Conservation (phyloP, 2,888 invertebrate genomes). For the Thera britannica region DNA sequence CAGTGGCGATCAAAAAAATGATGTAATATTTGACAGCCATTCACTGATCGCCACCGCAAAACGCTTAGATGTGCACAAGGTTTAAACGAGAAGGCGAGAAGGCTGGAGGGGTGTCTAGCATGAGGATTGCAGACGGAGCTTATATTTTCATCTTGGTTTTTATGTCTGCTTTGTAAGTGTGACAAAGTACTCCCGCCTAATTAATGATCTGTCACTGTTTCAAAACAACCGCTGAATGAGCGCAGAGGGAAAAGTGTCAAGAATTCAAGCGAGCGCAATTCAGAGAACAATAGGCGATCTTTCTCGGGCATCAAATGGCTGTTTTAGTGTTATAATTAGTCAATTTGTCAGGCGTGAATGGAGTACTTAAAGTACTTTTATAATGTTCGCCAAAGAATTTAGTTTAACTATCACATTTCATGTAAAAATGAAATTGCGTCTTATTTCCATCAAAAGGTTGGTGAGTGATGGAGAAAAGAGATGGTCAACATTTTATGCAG, state of each 20-base stretch:
- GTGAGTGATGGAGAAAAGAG: too few relatives aligned
- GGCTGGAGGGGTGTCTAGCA: too few relatives aligned
- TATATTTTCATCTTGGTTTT: background rate
- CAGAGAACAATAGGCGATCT: slow-evolving; percentile 51
- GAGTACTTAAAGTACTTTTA: background rate
- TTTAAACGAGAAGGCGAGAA: too few relatives aligned
- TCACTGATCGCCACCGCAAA: too few relatives aligned
- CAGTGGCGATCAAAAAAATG: too few relatives aligned
- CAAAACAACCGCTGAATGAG: slow-evolving; percentile 24
- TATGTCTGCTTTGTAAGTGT: too few relatives aligned
- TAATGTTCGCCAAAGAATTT: background rate
- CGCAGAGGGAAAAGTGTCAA: slow-evolving; percentile 39
- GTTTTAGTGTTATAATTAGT: slow-evolving; percentile 37
- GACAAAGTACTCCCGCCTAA: background rate
- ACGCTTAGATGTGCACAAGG: too few relatives aligned
- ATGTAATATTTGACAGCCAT: too few relatives aligned
- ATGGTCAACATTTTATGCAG: too few relatives aligned
- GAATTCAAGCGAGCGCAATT: slow-evolving; percentile 46
- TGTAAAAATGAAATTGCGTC: background rate
- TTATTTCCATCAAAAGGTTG: too few relatives aligned
- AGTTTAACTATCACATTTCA: background rate
- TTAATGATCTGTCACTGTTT: background rate
- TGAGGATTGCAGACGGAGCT: too few relatives aligned
- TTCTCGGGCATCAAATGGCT: slow-evolving; percentile 32
- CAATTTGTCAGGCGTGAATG: slow-evolving; percentile 36